Percentiles rank a stretch among this genome's conserved stretches.
Evolutionary conservation across 2,888 invertebrate species (phyloP).

Genomic region (Rhyacophila evoluta): DNA sequence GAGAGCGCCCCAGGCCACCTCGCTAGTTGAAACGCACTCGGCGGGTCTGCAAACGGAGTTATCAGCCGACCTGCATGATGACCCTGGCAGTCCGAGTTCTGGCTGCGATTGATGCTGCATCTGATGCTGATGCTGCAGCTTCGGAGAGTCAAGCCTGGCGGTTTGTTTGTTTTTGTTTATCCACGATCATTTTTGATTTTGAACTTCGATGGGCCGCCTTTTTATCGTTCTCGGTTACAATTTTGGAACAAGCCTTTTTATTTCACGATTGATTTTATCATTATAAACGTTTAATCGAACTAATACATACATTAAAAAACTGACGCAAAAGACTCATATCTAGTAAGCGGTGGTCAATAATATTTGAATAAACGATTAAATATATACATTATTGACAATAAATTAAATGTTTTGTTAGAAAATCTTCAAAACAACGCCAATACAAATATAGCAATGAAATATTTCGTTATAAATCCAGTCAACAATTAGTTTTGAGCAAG

Average conservation of each 20-base stretch:
- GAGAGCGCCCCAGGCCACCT: constrained; percentile 63
- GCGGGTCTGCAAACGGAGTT: constrained; percentile 60
- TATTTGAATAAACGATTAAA: too few species aligned
- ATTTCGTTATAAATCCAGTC: too few species aligned
- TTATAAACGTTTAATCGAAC: too few species aligned
- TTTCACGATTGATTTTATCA: too few species aligned
- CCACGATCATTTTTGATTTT: neutral
- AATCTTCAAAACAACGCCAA: too few species aligned
- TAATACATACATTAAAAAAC: too few species aligned
- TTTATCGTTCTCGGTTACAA: neutral
- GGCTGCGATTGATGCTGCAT: constrained; percentile 26
- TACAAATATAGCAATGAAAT: too few species aligned
- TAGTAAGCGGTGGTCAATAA: too few species aligned
- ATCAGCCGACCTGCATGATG: constrained; percentile 26
- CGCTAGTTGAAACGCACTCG: constrained; percentile 67
- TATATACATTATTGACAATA: too few species aligned
- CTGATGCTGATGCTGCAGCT: constrained; percentile 56
- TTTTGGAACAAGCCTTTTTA: neutral
- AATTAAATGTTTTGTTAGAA: too few species aligned
- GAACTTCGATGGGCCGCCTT: neutral
- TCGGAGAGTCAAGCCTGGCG: constrained; percentile 67
- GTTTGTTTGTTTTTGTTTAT: constrained; percentile 5
- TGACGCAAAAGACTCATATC: too few species aligned
- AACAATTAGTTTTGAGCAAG: too few species aligned
- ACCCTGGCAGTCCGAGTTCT: constrained; percentile 38